Percentiles rank a stretch among this genome's conserved stretches.
Conservation (phyloP, 1,140 invertebrate genomes). For the Panagrolaimus sp. region DNA sequence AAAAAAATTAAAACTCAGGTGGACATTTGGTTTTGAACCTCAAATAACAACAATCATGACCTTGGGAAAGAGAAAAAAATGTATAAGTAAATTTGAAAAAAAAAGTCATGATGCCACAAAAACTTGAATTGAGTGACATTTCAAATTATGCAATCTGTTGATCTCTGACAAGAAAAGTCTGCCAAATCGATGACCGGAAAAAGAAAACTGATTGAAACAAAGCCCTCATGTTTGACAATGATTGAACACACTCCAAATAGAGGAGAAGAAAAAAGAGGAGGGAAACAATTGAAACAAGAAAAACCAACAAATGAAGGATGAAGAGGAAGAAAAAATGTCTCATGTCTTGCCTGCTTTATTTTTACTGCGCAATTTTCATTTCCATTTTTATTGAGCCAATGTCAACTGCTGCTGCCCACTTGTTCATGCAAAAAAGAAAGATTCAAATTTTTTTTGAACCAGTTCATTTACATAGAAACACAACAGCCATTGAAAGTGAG, state of each 20-base stretch:
- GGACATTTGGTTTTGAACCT: neutral
- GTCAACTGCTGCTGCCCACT: too few species aligned
- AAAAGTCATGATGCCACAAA: neutral
- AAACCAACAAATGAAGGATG: neutral
- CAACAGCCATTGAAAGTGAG: too few species aligned
- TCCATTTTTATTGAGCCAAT: too few species aligned
- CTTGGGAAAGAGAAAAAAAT: constrained; percentile 10
- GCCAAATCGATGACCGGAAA: neutral
- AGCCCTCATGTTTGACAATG: constrained; percentile 12
- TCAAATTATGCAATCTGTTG: neutral
- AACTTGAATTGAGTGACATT: neutral
- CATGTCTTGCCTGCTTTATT: too few species aligned
- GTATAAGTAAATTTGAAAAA: neutral
- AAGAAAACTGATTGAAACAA: neutral
- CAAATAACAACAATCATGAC: constrained; percentile 5
- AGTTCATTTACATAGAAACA: too few species aligned
- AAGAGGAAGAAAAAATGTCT: too few species aligned
- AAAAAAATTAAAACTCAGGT: constrained; percentile 4
- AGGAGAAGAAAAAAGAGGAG: neutral
- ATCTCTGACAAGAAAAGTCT: too few species aligned
- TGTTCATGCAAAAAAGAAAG: too few species aligned
- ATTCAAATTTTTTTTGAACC: too few species aligned
- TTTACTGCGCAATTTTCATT: too few species aligned
- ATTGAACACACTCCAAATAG: neutral
- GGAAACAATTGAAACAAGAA: neutral